Conservation (phyloP, 2,113 vertebrate genomes). For the Coreoperca whiteheadi region DNA sequence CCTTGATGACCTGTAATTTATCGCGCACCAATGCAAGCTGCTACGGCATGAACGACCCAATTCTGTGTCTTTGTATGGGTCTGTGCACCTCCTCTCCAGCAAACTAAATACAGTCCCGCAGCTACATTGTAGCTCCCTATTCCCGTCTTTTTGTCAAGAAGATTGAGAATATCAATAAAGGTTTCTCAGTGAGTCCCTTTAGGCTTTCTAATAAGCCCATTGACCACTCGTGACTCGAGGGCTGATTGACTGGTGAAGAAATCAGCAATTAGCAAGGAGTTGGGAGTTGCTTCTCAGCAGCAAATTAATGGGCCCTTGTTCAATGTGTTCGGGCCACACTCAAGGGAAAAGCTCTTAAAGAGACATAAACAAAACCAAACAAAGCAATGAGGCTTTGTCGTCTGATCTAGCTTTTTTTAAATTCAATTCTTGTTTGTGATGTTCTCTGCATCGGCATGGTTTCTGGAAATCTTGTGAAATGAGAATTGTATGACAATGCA, state of each 20-base stretch:
- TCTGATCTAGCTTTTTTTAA: slow-evolving; percentile 13
- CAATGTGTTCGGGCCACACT: slow-evolving; percentile 33
- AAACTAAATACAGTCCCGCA: slow-evolving; percentile 1
- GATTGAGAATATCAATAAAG: slow-evolving; percentile 56
- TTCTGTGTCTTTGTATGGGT: slow-evolving; percentile 33
- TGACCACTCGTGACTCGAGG: slow-evolving; percentile 39
- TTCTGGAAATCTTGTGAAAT: background rate
- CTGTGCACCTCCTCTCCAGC: slow-evolving; percentile 28
- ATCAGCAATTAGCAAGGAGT: slow-evolving; percentile 51
- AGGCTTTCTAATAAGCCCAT: slow-evolving; percentile 33
- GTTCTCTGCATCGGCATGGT: background rate
- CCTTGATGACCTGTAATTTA: slow-evolving; percentile 64
- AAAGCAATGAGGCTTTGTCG: slow-evolving; percentile 24
- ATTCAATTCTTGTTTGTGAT: background rate
- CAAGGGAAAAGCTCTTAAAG: slow-evolving; percentile 40
- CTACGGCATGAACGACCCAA: slow-evolving; percentile 1
- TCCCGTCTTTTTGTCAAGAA: slow-evolving; percentile 43
- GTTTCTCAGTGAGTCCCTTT: slow-evolving; percentile 32
- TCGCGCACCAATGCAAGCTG: slow-evolving; percentile 20
- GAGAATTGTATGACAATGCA: background rate
- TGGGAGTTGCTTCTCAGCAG: slow-evolving; percentile 38
- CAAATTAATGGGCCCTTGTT: slow-evolving; percentile 62
- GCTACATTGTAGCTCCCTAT: background rate
- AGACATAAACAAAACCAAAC: slow-evolving; percentile 51
- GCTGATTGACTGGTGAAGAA: slow-evolving; percentile 40